phyloP scores from a whole-genome alignment of 2,797 vertebrate genomes.

The Chelonia mydas region DNA sequence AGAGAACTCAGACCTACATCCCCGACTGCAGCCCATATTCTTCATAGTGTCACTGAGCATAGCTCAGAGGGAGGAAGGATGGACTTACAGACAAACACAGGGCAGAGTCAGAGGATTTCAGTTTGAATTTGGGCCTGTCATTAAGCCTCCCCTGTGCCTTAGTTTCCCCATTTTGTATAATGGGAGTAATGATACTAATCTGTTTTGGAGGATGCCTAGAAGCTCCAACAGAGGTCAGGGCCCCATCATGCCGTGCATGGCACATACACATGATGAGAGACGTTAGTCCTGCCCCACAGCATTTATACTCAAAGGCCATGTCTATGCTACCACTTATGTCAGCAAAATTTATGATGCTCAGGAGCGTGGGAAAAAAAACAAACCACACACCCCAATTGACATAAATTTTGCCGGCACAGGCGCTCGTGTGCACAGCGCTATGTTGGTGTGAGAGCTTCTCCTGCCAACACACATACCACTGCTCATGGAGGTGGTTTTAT shows the following conservation, averaged over 20 bases:
- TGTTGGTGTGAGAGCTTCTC: no score
- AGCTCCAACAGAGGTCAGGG: neutral
- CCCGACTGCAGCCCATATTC: neutral
- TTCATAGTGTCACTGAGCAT: rapidly evolving
- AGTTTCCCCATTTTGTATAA: rapidly evolving
- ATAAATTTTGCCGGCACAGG: no score
- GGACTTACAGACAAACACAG: rapidly evolving
- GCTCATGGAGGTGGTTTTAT: no score
- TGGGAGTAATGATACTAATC: neutral
- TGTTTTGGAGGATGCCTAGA: no score
- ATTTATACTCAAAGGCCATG: no score
- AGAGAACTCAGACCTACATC: neutral
- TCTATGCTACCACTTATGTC: no score
- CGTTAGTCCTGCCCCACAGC: neutral
- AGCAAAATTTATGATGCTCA: no score
- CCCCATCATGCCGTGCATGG: rapidly evolving
- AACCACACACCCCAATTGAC: no score
- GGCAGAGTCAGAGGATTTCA: neutral
- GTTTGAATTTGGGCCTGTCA: rapidly evolving
- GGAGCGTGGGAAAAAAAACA: no score
- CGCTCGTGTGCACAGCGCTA: no score
- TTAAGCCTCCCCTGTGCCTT: rapidly evolving
- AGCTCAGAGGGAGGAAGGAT: neutral
- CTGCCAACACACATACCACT: no score
- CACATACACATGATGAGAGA: rapidly evolving